Evolutionary conservation across 1,140 invertebrate genomes (phyloP).

Genomic region (Planococcus citri): DNA sequence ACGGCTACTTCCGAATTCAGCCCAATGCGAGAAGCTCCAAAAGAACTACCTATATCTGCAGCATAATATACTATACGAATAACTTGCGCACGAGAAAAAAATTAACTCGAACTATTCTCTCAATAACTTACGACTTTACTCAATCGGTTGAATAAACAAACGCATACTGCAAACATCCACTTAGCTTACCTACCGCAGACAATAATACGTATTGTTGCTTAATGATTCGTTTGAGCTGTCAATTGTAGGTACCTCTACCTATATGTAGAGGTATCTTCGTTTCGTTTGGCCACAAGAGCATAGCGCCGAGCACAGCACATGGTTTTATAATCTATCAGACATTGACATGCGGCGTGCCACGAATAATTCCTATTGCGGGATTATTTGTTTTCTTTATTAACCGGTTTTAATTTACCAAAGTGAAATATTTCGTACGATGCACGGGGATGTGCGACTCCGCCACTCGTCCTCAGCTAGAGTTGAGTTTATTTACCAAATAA

Average conservation of each 20-base stretch:
- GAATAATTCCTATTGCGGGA: background rate
- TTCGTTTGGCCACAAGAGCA: background rate
- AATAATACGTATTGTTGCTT: constrained; percentile 3
- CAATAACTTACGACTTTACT: no score
- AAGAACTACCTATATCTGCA: no score
- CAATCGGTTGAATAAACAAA: background rate
- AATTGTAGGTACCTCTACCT: background rate
- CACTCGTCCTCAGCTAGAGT: no score
- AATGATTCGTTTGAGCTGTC: constrained; percentile 11
- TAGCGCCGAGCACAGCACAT: no score
- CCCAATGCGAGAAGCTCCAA: no score
- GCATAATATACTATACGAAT: no score
- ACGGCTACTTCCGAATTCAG: no score
- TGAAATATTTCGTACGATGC: background rate
- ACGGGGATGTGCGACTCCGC: no score
- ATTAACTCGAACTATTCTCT: no score
- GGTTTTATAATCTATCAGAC: background rate
- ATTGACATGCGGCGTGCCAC: background rate
- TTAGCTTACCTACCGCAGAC: constrained; percentile 9
- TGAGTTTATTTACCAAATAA: no score
- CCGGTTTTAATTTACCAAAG: constrained; percentile 7
- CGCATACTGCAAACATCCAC: background rate
- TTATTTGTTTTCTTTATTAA: constrained; percentile 15
- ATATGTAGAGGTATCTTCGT: background rate
- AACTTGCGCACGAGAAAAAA: no score